Percentiles rank a stretch among this genome's conserved stretches.
Conservation (phyloP, 2,888 invertebrate species). For the Argyresthia goedartella region DNA sequence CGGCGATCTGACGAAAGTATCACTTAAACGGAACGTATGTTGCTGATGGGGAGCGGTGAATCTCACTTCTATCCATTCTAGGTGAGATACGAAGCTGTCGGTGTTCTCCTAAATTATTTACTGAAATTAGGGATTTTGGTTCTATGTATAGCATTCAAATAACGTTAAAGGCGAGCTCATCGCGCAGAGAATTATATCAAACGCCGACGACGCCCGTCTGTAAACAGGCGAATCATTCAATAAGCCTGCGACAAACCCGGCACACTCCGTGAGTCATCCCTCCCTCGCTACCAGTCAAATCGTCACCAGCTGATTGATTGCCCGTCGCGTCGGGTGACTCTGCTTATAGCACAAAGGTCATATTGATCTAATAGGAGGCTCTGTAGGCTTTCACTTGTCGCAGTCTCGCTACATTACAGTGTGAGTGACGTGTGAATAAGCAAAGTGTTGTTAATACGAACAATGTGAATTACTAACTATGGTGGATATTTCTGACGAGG, state of each 20-base stretch:
- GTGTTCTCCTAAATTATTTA: too few species aligned
- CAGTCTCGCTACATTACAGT: not conserved
- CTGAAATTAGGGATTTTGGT: too few species aligned
- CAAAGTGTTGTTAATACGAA: not conserved
- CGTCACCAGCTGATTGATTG: conserved; percentile 41
- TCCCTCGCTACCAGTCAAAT: conserved; percentile 24
- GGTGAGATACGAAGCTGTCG: too few species aligned
- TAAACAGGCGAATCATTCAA: too few species aligned
- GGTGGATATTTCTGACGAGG: too few species aligned
- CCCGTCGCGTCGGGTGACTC: conserved; percentile 22
- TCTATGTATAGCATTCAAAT: too few species aligned
- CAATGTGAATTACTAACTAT: not conserved
- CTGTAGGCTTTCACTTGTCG: not conserved
- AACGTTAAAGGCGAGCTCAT: too few species aligned
- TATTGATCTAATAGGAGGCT: not conserved
- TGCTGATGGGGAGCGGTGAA: too few species aligned
- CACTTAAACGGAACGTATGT: conserved; percentile 29
- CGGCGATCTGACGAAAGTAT: conserved; percentile 20
- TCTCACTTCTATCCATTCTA: too few species aligned
- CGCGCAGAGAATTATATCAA: too few species aligned
- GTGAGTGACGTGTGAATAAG: not conserved
- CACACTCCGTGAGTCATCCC: not conserved
- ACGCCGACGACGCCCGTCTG: too few species aligned
- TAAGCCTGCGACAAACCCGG: too few species aligned
- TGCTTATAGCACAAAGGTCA: not conserved